Evolutionary conservation across 2,797 vertebrate species (phyloP), one percentile per base, ranked within the genome.

Genomic region (Thamnophis elegans): DNA sequence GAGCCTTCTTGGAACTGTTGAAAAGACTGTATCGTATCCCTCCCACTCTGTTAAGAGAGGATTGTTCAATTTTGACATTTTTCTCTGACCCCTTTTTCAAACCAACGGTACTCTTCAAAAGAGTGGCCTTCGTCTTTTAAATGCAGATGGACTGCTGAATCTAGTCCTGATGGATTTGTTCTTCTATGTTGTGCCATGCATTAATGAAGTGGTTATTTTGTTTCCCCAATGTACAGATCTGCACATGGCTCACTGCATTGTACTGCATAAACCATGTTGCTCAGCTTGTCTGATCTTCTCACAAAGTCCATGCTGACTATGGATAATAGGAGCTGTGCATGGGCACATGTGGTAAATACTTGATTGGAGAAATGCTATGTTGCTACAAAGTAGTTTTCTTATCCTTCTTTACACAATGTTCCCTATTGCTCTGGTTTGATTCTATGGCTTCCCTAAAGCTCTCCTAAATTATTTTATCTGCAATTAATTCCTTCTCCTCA

Each of bases 341-440:
- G 32, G 73, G 8, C 22, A 56, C 32, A 8, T 55, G 51, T 18
- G 25, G 14, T n/a, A 5, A 42, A 10, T 54, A 7, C 25, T 18
- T 47, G 26, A 1, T 4, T 36, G 51, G 20, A 0, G 62, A 68
- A 54, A 82, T 18, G 25, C 26, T 32, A 2, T 13, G 28, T 42
- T 59, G 1, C 42, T 85, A 11, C 59, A 60, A 47, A 89, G 56
- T 32, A 5, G 2, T 20, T 10, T n/a, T 5, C 14, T 20, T 36
- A 65, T 36, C 59, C 26, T 8, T 32, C 89, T 89, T 42, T 0
- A 0, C 47, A 25, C 82, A 89, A 60, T 13, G 58, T 28, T 59
- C 90, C 2, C 36, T 0, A 1, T 59, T 58, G 2, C 2, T 59
- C 16, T 88, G 22, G 88, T 65, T 85, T 42, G 62, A 0, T 0